phyloP scores from a whole-genome alignment of 2,797 vertebrate species.

The Steatocranus sp. region DNA sequence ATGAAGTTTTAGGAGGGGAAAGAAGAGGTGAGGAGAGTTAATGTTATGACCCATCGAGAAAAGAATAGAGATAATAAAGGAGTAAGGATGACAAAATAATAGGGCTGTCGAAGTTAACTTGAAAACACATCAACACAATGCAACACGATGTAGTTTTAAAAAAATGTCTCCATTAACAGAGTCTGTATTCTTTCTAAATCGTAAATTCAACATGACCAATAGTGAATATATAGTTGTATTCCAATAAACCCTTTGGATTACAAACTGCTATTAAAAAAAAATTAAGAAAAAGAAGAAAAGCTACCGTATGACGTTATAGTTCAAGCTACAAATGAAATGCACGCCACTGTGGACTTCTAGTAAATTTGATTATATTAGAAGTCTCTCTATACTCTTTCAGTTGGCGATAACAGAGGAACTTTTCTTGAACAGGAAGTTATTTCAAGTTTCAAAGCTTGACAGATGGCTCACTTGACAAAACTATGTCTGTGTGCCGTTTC shows the following conservation, averaged over 20 bases:
- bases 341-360: neutral
- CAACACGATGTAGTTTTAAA: neutral
- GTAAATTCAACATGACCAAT: neutral
- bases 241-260: neutral
- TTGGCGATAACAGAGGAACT: neutral
- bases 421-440: neutral
- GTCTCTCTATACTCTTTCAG: neutral
- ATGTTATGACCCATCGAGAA: conserved; percentile 15
- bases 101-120: neutral
- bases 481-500: neutral
- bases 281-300: neutral
- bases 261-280: neutral
- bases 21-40: neutral
- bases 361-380: neutral
- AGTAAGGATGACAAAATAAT: neutral
- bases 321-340: neutral
- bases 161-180: neutral
- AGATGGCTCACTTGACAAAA: neutral
- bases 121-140: neutral
- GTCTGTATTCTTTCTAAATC: neutral
- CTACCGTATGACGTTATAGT: neutral
- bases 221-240: neutral
- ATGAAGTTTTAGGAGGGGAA: neutral
- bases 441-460: neutral
- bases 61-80: neutral